phyloP scores from a whole-genome alignment of 2,888 invertebrate species.

The Epinotia brunnichana region DNA sequence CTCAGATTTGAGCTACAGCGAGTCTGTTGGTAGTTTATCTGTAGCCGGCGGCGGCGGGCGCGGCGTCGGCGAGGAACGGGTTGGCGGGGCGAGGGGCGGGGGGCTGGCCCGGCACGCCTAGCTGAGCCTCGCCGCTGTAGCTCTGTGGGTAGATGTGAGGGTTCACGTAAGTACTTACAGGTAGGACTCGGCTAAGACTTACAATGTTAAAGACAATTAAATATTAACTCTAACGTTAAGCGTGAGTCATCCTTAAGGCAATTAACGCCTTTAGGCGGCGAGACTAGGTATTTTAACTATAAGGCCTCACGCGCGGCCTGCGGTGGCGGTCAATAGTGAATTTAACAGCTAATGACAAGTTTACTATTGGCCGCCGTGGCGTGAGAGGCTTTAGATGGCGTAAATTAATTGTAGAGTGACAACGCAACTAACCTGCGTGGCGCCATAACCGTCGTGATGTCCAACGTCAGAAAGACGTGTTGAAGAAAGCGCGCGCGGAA shows the following conservation, averaged over 20 bases:
- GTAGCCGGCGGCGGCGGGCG: conserved; percentile 33
- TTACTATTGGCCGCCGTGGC: too few relatives aligned
- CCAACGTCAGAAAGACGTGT: conserved; percentile 90
- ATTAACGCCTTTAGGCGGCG: too few relatives aligned
- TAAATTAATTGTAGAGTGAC: too few relatives aligned
- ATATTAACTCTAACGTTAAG: too few relatives aligned
- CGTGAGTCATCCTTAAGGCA: too few relatives aligned
- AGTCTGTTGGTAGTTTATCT: conserved; percentile 34
- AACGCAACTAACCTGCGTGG: conserved; percentile 82
- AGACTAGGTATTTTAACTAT: too few relatives aligned
- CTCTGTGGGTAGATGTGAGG: conserved; percentile 56
- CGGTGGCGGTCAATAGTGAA: too few relatives aligned
- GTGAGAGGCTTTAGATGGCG: too few relatives aligned
- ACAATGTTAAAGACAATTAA: too few relatives aligned
- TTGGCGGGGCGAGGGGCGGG: conserved; percentile 63
- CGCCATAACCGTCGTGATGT: conserved; percentile 89
- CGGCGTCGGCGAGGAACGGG: conserved; percentile 67
- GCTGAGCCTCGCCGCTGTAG: conserved; percentile 72
- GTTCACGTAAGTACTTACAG: neutral
- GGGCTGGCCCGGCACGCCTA: conserved; percentile 73
- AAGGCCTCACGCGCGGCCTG: too few relatives aligned
- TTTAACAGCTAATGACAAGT: too few relatives aligned
- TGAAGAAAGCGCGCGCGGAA: conserved; percentile 93
- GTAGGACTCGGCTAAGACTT: too few relatives aligned
- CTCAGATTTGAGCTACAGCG: conserved; percentile 29